Evolutionary conservation across 2,888 invertebrate genomes (phyloP), one percentile per base, ranked within the genome.

Genomic region (Nemotelus pantherinus): DNA sequence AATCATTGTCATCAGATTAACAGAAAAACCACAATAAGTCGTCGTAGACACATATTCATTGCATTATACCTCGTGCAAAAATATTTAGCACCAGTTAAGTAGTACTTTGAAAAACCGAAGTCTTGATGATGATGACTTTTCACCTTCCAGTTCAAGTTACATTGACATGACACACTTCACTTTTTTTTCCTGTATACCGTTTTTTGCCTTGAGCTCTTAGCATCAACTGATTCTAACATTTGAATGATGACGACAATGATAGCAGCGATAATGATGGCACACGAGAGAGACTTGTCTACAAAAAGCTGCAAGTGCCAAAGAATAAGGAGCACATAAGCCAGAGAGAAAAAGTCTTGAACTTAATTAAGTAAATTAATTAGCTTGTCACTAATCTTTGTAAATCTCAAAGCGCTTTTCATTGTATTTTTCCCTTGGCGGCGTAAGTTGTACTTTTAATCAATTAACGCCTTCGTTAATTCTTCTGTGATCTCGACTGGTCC

Each of bases 361-460:
- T 74, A 79, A 79, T 79, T 79, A 79, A 79, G 75, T 44, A 75
- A 75, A 79, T 79, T 79, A 79, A 79, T 77, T 75, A 76, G 72
- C 74, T 65, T 70, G 75, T 75, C 76, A 74, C 50, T 72, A 77
- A 72, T 77, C 63, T 72, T 55, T 47, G 65, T 53, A 76, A 65
- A 65, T 76, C 76, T 76, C 53, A 55, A 65, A 76, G 25, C 50
- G 45, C 55, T 75, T 58, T 50, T 64, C 75, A 50, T 63, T 64
- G 48, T 75, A 45, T 58, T 71, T 72, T 64, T 25, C 64, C 64
- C 41, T 43, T 9, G 58, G 72, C 45, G 43, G 75, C 64, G 50
- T 53, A 75, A 75, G 75, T 53, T 75, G 25, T 63, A 64, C 75
- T 75, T 63, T 75, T 75, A 75, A 75, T 75, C 64, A 75, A 75